A percentile compares a stretch with the other conserved stretches of the same genome.
These are phyloP conservation scores for Trogon surrucura DNA, from an alignment of 2,113 vertebrate genomes.

Conservation along the genomic window DNA sequence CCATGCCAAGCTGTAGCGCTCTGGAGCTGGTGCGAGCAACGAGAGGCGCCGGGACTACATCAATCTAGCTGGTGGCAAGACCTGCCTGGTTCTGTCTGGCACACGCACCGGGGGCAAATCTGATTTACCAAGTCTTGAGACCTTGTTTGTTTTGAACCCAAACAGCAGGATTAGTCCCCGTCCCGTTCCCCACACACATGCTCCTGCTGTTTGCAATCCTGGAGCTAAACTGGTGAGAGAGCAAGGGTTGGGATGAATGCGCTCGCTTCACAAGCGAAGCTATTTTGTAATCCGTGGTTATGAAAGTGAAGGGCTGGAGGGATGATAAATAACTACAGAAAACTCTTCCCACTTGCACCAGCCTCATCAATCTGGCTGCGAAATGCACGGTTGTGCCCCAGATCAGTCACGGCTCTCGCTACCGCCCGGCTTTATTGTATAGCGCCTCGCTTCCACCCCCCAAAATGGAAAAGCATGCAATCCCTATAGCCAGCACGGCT, in stretches of 20 bases:
- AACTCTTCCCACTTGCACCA: constrained; percentile 66
- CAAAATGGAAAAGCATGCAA: constrained; percentile 75
- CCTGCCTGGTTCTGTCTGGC: constrained; percentile 64
- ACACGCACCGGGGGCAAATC: constrained; percentile 16
- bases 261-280: constrained; percentile 25
- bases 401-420: neutral
- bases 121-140: constrained; percentile 20
- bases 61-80: constrained; percentile 44
- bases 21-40: neutral
- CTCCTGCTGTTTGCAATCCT: neutral
- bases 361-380: neutral
- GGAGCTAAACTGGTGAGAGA: constrained; percentile 1
- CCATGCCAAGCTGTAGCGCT: constrained; percentile 30
- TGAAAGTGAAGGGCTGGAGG: constrained; percentile 51
- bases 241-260: constrained; percentile 22
- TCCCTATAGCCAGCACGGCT: constrained; percentile 61
- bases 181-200: neutral
- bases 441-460: constrained; percentile 48
- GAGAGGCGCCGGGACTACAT: neutral
- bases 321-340: constrained; percentile 50
- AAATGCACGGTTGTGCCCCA: constrained; percentile 6
- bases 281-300: constrained; percentile 69
- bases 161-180: constrained; percentile 25
- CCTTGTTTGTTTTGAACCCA: constrained; percentile 56
- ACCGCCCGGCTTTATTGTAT: constrained; percentile 36